Evolutionary conservation across 1,140 invertebrate genomes (phyloP), one percentile per base, ranked within the genome.

Genomic region (Portunus trituberculatus): DNA sequence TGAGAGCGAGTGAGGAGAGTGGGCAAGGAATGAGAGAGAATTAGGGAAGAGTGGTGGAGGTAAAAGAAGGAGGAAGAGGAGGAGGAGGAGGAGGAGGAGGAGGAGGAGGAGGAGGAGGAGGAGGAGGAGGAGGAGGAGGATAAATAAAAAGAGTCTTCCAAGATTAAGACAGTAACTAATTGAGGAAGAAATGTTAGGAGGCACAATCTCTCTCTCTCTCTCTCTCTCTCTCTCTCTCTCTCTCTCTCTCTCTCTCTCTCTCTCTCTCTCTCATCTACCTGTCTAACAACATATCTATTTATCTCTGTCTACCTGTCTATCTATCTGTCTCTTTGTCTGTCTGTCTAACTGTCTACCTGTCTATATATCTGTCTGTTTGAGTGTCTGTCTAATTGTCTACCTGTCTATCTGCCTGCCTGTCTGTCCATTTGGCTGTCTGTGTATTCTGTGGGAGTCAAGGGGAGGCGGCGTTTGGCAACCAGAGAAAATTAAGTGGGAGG

Each of bases 181-280:
- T 39, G 39, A 39, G 39, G 39, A 39, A 6, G 39, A 39, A 39
- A 39, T 39, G 39, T 1, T 39, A 39, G 39, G 39, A 39, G 39
- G 39, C 39, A 39, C 39, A 39, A 2, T 39, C 32, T 89, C 87
- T 89, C 28, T 89, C 87, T 89, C 28, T 89, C 87, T 89, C 87
- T 89, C 25, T 8, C n/a, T 7, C n/a, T 39, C 32, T 89, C 39
- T 28, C 20, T 29, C 32, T 28, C 39, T 20, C 32, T 39, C 20
- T 89, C 87, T 89, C 87, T 39, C 32, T 89, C 28, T 28, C 87
- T 89, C 28, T 89, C 87, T 89, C 87, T 89, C 87, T 89, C 87
- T 89, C 87, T 8, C n/a, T 25, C 14, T 52, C n/a, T n/a, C 8
- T n/a, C 20, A 25, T 91, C 4, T 0, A 25, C n/a, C 4, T 46